Conservation (phyloP, 2,797 vertebrate species). For the Gymnoscopelus braueri region DNA sequence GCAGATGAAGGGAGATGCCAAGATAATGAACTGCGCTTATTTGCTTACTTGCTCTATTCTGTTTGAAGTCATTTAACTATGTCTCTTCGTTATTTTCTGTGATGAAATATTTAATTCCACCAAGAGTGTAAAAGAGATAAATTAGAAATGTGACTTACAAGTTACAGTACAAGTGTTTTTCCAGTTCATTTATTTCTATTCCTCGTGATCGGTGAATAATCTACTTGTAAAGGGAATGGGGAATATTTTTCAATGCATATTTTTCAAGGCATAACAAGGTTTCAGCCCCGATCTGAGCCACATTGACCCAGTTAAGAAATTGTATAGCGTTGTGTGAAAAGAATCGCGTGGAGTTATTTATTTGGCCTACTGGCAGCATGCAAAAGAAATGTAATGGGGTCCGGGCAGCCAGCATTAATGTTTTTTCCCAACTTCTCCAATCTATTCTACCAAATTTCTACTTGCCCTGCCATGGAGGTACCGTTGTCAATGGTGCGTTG, state of each 20-base stretch:
- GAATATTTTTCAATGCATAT: slow-evolving; percentile 25
- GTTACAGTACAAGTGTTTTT: slow-evolving; percentile 51
- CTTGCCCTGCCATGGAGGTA: no score
- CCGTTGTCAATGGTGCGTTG: no score
- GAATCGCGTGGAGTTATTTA: no score
- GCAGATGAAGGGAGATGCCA: slow-evolving; percentile 54
- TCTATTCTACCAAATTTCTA: no score
- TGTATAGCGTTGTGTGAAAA: no score
- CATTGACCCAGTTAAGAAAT: no score
- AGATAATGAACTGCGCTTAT: slow-evolving; percentile 44
- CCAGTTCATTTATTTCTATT: slow-evolving; percentile 55
- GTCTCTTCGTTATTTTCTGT: slow-evolving; percentile 71
- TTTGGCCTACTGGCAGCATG: no score
- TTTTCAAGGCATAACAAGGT: no score
- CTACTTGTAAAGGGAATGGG: slow-evolving; percentile 43
- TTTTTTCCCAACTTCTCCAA: no score
- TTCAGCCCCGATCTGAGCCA: no score
- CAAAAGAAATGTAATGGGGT: no score
- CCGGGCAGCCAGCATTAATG: no score
- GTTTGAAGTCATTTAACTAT: slow-evolving; percentile 79
- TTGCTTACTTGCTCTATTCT: slow-evolving; percentile 66
- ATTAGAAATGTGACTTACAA: slow-evolving; percentile 68
- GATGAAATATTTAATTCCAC: slow-evolving; percentile 81
- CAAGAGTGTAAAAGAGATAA: slow-evolving; percentile 62
- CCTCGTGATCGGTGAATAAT: slow-evolving; percentile 61